Evolutionary conservation across 2,888 invertebrate genomes (phyloP).

Genomic region (Rhodophaea formosa): DNA sequence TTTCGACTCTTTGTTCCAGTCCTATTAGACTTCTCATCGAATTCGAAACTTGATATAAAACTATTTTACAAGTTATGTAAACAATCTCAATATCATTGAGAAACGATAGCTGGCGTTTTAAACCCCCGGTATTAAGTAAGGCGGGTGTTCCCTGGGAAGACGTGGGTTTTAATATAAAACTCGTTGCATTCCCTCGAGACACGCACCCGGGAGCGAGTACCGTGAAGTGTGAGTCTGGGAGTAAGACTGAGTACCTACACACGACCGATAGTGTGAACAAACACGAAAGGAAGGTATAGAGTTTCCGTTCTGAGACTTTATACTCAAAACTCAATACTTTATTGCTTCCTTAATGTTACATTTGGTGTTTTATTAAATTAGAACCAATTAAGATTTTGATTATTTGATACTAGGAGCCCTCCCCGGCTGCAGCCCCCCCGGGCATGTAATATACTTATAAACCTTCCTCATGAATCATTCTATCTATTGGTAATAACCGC

Average conservation of each 20-base stretch:
- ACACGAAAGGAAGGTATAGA: not conserved
- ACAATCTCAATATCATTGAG: constrained; percentile 17
- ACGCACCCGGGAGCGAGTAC: constrained; percentile 22
- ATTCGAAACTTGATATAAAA: not conserved
- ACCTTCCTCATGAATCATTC: too few relatives aligned
- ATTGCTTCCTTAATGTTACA: too few relatives aligned
- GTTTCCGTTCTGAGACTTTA: not conserved
- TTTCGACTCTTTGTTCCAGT: not conserved
- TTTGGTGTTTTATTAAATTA: too few relatives aligned
- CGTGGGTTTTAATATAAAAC: constrained; percentile 42
- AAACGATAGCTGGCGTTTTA: constrained; percentile 21
- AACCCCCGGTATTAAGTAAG: constrained; percentile 25
- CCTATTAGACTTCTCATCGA: not conserved
- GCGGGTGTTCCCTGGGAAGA: constrained; percentile 22
- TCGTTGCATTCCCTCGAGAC: constrained; percentile 35
- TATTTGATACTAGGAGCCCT: too few relatives aligned
- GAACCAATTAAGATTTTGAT: too few relatives aligned
- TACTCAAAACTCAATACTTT: too few relatives aligned
- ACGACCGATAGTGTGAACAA: not conserved
- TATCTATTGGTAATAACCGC: too few relatives aligned
- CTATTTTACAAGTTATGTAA: constrained; percentile 14
- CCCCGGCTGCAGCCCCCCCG: too few relatives aligned
- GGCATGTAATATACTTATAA: too few relatives aligned
- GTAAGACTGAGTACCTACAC: not conserved
- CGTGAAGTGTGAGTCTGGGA: not conserved